Conservation (phyloP, 2,888 invertebrate species). For the Archaeoteleia sp. region DNA sequence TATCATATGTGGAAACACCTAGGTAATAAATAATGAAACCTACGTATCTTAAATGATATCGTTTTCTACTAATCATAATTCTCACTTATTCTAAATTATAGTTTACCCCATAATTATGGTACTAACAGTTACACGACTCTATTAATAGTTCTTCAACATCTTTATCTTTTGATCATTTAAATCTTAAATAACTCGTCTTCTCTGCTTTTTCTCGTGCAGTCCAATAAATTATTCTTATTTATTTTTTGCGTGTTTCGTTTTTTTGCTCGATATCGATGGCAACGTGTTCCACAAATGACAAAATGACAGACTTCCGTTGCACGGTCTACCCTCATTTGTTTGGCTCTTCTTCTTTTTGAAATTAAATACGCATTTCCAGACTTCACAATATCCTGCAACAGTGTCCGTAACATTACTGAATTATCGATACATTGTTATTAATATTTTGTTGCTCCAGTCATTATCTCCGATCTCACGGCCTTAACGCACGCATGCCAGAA, state of each 20-base stretch:
- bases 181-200: too few species aligned
- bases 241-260: conserved; percentile 5
- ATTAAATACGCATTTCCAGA: conserved; percentile 40
- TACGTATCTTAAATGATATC: too few species aligned
- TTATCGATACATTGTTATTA: conserved; percentile 54
- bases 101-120: too few species aligned
- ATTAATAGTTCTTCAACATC: too few species aligned
- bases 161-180: too few species aligned
- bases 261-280: conserved; percentile 40
- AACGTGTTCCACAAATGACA: conserved; percentile 50
- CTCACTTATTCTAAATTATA: too few species aligned
- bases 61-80: too few species aligned
- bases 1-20: too few species aligned
- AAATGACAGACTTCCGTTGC: conserved; percentile 54
- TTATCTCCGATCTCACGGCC: conserved; percentile 51
- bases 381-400: conserved; percentile 41
- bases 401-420: conserved; percentile 30
- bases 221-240: background rate
- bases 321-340: conserved; percentile 39
- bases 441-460: conserved; percentile 47
- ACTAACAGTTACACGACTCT: too few species aligned
- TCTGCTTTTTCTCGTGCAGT: conserved; percentile 2
- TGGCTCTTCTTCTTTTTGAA: conserved; percentile 45
- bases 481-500: conserved; percentile 44
- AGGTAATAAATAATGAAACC: too few species aligned